Percentiles rank a stretch among this genome's conserved stretches.
Evolutionary conservation across 2,888 invertebrate genomes (phyloP).

Genomic region (Nomada lathburiana): DNA sequence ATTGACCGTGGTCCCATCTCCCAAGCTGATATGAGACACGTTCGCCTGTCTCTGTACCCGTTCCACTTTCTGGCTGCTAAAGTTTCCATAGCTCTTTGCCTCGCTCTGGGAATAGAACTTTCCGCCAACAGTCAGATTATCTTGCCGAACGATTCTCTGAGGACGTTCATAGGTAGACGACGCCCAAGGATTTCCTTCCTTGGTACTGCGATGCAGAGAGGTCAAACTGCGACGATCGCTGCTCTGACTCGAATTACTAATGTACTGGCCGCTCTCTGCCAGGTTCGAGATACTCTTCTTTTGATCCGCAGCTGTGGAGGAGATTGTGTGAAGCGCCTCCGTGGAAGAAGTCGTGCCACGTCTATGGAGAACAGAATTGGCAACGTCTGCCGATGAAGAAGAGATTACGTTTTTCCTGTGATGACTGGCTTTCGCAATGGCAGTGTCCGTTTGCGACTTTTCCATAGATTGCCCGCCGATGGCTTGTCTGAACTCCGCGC

Average conservation of each 20-base stretch:
- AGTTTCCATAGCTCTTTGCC: constrained; percentile 89
- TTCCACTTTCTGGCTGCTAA: constrained; percentile 86
- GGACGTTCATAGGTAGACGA: constrained; percentile 86
- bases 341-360: constrained; percentile 89
- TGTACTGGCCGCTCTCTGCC: constrained; percentile 90
- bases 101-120: constrained; percentile 91
- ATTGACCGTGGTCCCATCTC: constrained; percentile 87
- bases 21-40: constrained; percentile 91
- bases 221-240: constrained; percentile 92
- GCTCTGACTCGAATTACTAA: constrained; percentile 88
- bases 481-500: constrained; percentile 86
- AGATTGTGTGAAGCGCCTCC: constrained; percentile 90
- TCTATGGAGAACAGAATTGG: constrained; percentile 92
- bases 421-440: constrained; percentile 83
- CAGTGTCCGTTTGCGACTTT: constrained; percentile 65
- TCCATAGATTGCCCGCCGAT: constrained; percentile 79
- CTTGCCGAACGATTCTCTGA: constrained; percentile 87
- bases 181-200: constrained; percentile 87
- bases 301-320: constrained; percentile 91
- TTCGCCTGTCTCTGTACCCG: constrained; percentile 88
- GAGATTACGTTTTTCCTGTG: constrained; percentile 91
- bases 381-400: constrained; percentile 89
- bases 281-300: constrained; percentile 92
- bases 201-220: constrained; percentile 90
- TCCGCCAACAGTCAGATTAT: constrained; percentile 90